Percentiles rank a stretch among this genome's conserved stretches.
phyloP scores from a whole-genome alignment of 2,797 vertebrate genomes.

The Buphagus erythrorhynchus region DNA sequence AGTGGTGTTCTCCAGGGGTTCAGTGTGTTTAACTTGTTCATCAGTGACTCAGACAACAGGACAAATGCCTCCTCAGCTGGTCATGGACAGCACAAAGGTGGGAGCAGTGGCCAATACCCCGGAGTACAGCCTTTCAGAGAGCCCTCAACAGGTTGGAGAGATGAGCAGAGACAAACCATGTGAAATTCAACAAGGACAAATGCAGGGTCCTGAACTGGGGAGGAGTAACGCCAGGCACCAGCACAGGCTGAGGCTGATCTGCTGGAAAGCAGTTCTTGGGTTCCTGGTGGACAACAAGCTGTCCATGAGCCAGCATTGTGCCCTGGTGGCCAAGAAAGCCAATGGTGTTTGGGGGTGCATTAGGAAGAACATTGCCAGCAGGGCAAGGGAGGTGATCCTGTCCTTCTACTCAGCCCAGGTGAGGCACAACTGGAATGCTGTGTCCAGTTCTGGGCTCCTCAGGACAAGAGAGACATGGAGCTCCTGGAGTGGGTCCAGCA shows the following conservation, averaged over 20 bases:
- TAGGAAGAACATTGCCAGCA: fast-evolving
- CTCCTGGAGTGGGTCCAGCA: fast-evolving
- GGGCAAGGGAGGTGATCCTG: fast-evolving
- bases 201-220: fast-evolving
- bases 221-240: fast-evolving
- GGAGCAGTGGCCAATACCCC: background rate
- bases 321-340: background rate
- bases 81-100: background rate
- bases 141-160: background rate
- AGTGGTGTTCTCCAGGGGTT: too few species aligned
- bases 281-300: background rate
- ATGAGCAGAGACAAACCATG: fast-evolving
- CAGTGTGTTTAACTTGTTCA: background rate
- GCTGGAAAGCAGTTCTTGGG: background rate
- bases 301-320: background rate
- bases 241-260: background rate
- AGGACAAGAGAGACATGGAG: too few species aligned
- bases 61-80: background rate
- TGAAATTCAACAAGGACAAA: background rate
- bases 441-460: too few species aligned
- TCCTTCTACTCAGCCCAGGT: fast-evolving
- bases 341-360: too few species aligned
- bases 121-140: too few species aligned
- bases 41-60: too few species aligned
- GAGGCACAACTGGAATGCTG: background rate